phyloP scores from a whole-genome alignment of 2,113 vertebrate genomes.

The Sinocyclocheilus anophthalmus region DNA sequence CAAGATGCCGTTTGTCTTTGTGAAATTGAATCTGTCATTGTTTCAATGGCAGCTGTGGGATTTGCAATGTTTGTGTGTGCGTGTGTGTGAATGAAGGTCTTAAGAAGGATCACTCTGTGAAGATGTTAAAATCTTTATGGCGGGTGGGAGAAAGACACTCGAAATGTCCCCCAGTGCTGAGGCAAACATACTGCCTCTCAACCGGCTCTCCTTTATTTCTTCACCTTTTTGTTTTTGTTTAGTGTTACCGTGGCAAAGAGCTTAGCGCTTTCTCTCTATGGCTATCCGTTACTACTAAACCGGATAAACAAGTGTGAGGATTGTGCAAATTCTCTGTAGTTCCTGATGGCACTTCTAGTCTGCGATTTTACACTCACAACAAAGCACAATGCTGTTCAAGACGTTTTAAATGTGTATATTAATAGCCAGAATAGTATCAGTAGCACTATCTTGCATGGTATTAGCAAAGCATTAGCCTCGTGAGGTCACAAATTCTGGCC shows the following conservation, averaged over 20 bases:
- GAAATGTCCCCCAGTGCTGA: slow-evolving; percentile 40
- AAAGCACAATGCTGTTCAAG: neutral
- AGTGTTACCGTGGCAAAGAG: slow-evolving; percentile 21
- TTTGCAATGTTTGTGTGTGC: slow-evolving; percentile 42
- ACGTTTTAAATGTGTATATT: neutral
- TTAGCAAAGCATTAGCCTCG: neutral
- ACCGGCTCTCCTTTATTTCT: slow-evolving; percentile 21
- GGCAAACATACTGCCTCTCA: slow-evolving; percentile 28
- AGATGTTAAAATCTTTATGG: slow-evolving; percentile 55
- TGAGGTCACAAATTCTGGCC: neutral
- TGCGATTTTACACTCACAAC: neutral
- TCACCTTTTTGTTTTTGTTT: slow-evolving; percentile 46
- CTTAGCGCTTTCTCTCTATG: slow-evolving; percentile 22
- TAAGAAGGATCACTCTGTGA: slow-evolving; percentile 58
- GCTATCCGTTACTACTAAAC: slow-evolving; percentile 31
- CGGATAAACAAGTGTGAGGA: slow-evolving; percentile 28
- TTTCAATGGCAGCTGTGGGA: slow-evolving; percentile 59
- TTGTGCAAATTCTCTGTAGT: neutral
- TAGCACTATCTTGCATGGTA: neutral
- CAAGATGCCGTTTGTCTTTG: slow-evolving; percentile 55
- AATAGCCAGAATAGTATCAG: neutral
- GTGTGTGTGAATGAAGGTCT: slow-evolving; percentile 47
- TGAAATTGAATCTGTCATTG: slow-evolving; percentile 64
- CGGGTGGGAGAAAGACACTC: slow-evolving; percentile 37
- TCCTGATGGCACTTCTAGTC: slow-evolving; percentile 17